phyloP scores from a whole-genome alignment of 1,140 invertebrate genomes.

The Drosophila arizonae region DNA sequence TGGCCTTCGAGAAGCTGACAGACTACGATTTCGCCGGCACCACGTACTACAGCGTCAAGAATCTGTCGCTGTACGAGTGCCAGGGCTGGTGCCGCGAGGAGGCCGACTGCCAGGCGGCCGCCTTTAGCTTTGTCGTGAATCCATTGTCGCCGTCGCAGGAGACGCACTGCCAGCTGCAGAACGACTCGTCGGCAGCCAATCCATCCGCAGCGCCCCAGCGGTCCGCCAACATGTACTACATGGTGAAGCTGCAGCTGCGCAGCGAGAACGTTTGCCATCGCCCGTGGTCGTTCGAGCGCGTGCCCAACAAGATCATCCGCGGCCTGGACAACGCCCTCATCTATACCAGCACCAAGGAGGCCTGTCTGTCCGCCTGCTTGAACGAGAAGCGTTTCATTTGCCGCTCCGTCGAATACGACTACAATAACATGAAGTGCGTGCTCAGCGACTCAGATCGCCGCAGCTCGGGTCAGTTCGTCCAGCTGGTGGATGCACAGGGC shows the following conservation, averaged over 20 bases:
- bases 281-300: slow-evolving; percentile 96
- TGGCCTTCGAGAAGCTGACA: slow-evolving; percentile 96
- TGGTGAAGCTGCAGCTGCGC: slow-evolving; percentile 95
- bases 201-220: slow-evolving; percentile 91
- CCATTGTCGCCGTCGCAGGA: slow-evolving; percentile 95
- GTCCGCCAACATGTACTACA: slow-evolving; percentile 96
- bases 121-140: slow-evolving; percentile 96
- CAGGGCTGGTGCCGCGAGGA: slow-evolving; percentile 97
- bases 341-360: slow-evolving; percentile 96
- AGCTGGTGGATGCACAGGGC: slow-evolving; percentile 94
- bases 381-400: slow-evolving; percentile 96
- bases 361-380: slow-evolving; percentile 94
- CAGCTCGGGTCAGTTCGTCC: slow-evolving; percentile 91
- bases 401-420: slow-evolving; percentile 96
- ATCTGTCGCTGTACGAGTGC: slow-evolving; percentile 95
- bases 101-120: slow-evolving; percentile 93
- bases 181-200: slow-evolving; percentile 94
- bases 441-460: slow-evolving; percentile 94
- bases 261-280: slow-evolving; percentile 95
- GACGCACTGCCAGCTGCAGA: slow-evolving; percentile 95
- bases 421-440: slow-evolving; percentile 94
- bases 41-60: slow-evolving; percentile 95
- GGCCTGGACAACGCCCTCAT: slow-evolving; percentile 95
- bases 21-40: slow-evolving; percentile 95
- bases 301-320: slow-evolving; percentile 95